phyloP scores from a whole-genome alignment of 2,113 vertebrate species.

The Psilopsiagon aymara region DNA sequence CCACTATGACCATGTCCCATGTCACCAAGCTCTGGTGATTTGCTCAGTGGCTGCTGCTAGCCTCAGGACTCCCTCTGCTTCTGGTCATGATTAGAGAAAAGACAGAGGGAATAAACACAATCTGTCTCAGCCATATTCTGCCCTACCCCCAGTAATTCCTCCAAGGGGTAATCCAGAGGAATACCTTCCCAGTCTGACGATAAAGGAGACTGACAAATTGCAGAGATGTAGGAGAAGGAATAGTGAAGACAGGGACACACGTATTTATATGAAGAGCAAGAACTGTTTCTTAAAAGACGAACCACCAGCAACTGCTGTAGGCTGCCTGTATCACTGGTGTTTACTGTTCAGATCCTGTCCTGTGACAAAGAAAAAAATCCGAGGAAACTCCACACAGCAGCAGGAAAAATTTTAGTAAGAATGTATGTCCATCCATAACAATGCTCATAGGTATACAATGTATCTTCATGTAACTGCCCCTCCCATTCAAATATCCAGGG shows the following conservation, averaged over 20 bases:
- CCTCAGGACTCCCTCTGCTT: not conserved
- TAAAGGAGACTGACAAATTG: not conserved
- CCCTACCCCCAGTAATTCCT: not conserved
- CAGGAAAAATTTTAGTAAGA: not conserved
- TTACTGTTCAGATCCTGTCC: not conserved
- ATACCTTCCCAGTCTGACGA: not conserved
- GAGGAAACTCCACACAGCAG: not conserved
- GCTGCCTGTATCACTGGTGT: not conserved
- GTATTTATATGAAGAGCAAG: not conserved
- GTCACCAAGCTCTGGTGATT: rapidly evolving
- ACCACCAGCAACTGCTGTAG: not conserved
- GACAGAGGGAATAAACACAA: not conserved
- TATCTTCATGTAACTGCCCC: not conserved
- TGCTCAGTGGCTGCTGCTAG: not conserved
- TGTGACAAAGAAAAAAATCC: not conserved
- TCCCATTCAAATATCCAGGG: not conserved
- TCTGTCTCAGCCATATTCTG: not conserved
- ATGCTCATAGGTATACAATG: not conserved
- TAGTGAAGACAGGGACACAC: not conserved
- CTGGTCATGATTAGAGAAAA: not conserved
- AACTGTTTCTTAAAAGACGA: not conserved
- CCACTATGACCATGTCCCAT: not conserved
- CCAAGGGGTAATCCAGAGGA: not conserved
- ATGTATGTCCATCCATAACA: not conserved
- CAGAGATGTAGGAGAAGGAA: not conserved